A percentile compares a stretch with the other conserved stretches of the same genome.
Conservation (phyloP, 2,888 invertebrate genomes). For the Galerucella pusilla region DNA sequence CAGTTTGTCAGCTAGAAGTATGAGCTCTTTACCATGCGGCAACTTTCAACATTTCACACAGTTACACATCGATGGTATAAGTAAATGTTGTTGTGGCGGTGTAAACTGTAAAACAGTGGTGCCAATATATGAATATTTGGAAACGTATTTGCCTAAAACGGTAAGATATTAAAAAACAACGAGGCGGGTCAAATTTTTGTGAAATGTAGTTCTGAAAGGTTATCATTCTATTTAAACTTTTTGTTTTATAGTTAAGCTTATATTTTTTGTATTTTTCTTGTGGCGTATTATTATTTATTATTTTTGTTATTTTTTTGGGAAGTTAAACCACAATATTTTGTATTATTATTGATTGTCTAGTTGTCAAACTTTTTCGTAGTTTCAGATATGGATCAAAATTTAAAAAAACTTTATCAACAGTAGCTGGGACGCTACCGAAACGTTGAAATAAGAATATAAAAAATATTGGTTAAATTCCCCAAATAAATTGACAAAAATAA, state of each 20-base stretch:
- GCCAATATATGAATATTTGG: constrained; percentile 63
- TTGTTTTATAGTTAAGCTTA: neutral
- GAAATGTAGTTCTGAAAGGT: constrained; percentile 30
- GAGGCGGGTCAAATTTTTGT: constrained; percentile 34
- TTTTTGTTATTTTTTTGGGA: too few relatives aligned
- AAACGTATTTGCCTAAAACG: constrained; percentile 63
- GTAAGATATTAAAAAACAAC: constrained; percentile 54
- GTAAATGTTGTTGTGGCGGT: constrained; percentile 59
- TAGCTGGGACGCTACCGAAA: too few relatives aligned
- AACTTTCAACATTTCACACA: constrained; percentile 34
- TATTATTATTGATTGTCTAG: too few relatives aligned
- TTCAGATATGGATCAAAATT: too few relatives aligned
- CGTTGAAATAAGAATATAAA: neutral
- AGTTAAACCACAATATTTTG: too few relatives aligned
- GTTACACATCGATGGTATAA: constrained; percentile 45
- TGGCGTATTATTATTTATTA: too few relatives aligned
- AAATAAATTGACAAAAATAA: neutral
- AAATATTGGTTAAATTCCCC: neutral
- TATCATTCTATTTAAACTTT: constrained; percentile 23
- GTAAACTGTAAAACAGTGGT: constrained; percentile 57
- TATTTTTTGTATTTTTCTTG: too few relatives aligned
- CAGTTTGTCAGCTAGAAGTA: constrained; percentile 35
- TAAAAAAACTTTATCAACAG: too few relatives aligned
- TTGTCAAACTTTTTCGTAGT: too few relatives aligned
- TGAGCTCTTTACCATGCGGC: constrained; percentile 32